These are phyloP conservation scores for Corythaeola cristata DNA, from an alignment of 2,113 vertebrate genomes.

Conservation along the genomic window DNA sequence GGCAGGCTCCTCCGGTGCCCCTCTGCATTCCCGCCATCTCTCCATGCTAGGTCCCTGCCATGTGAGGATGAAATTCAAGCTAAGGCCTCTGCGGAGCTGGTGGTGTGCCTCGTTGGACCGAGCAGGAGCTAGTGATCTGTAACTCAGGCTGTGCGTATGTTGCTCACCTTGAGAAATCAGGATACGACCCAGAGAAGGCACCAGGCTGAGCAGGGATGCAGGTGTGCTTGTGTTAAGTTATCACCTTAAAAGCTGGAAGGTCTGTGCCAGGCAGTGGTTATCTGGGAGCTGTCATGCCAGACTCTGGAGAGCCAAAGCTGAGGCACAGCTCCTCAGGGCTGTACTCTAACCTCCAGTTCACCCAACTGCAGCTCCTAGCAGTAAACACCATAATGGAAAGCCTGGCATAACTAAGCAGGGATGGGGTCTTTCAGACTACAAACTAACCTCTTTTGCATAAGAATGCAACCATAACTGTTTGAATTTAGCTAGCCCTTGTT, in stretches of 20 bases:
- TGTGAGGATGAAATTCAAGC: neutral
- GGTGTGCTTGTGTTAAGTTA: neutral
- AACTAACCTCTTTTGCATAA: neutral
- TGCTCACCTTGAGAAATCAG: neutral
- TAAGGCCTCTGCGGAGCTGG: neutral
- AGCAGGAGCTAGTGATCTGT: neutral
- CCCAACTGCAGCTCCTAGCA: neutral
- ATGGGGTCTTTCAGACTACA: neutral
- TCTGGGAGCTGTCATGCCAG: neutral
- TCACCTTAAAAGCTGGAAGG: neutral
- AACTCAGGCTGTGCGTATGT: fast-evolving
- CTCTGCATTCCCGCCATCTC: neutral
- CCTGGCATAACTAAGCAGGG: neutral
- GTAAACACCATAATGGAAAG: neutral
- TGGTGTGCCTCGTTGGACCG: fast-evolving
- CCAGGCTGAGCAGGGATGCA: neutral
- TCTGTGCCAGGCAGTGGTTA: neutral
- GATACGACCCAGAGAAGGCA: fast-evolving
- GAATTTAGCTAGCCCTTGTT: conserved; percentile 40
- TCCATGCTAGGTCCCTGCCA: neutral
- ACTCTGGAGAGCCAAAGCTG: neutral
- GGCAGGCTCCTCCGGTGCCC: neutral
- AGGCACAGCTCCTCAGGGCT: neutral
- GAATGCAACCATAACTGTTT: neutral
- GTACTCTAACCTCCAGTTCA: neutral